Percentiles rank a stretch among this genome's conserved stretches.
phyloP scores from a whole-genome alignment of 2,113 vertebrate genomes.

The Trachemys scripta region DNA sequence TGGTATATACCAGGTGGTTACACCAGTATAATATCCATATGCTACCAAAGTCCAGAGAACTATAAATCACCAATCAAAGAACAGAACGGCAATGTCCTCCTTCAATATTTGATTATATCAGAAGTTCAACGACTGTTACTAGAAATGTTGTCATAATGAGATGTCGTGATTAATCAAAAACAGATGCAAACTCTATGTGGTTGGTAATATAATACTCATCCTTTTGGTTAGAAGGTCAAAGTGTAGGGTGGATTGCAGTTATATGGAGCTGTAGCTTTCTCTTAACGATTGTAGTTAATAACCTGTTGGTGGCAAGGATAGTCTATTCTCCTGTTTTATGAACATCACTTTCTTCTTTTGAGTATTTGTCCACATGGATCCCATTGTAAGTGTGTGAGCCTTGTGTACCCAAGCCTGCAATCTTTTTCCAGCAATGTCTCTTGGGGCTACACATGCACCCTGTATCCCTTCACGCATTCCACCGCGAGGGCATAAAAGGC shows the following conservation, averaged over 20 bases:
- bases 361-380: too few relatives aligned
- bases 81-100: background rate
- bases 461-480: background rate
- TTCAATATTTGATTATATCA: background rate
- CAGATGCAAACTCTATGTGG: background rate
- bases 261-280: slow-evolving; percentile 13
- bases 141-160: too few relatives aligned
- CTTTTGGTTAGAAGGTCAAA: slow-evolving; percentile 12
- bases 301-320: slow-evolving; percentile 7
- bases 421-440: background rate
- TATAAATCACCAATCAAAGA: slow-evolving; percentile 26
- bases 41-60: background rate
- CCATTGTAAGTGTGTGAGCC: too few relatives aligned
- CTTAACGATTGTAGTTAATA: slow-evolving; percentile 34
- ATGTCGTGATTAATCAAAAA: background rate
- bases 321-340: background rate
- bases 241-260: slow-evolving; percentile 8
- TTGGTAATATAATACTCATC: slow-evolving; percentile 19
- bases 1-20: background rate
- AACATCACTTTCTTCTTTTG: background rate
- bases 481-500: too few relatives aligned
- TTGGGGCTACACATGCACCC: background rate
- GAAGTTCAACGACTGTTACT: background rate
- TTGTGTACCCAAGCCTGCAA: too few relatives aligned
- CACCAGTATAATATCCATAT: background rate